These are phyloP conservation scores for Triplophysa dalaica DNA, from an alignment of 2,113 vertebrate species.

Conservation along the genomic window DNA sequence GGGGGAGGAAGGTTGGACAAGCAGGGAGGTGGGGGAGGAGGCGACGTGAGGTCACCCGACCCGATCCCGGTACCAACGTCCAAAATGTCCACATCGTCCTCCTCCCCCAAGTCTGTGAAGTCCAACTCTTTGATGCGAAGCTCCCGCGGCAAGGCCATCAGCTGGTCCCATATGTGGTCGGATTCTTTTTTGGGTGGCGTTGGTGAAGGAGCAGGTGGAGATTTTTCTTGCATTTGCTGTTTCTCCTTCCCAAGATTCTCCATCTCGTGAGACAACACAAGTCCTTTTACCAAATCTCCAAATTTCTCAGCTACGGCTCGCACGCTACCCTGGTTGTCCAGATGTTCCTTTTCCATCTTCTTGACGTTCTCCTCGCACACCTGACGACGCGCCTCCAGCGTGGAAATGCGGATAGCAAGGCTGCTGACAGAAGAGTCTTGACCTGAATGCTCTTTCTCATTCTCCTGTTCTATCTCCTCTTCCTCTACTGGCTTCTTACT, in stretches of 20 bases:
- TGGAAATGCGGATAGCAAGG: constrained; percentile 86
- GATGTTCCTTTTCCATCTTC: constrained; percentile 81
- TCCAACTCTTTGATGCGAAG: constrained; percentile 97
- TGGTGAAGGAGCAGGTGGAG: constrained; percentile 49
- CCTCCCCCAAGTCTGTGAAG: constrained; percentile 93
- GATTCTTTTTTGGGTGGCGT: constrained; percentile 81
- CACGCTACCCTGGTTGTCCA: constrained; percentile 90
- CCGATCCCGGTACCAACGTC: constrained; percentile 78
- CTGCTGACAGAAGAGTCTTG: constrained; percentile 76
- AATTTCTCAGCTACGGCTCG: constrained; percentile 89
- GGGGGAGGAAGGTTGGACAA: constrained; percentile 81
- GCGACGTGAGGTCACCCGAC: constrained; percentile 76
- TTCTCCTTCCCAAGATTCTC: constrained; percentile 74
- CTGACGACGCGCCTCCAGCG: constrained; percentile 85
- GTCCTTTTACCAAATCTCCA: constrained; percentile 82
- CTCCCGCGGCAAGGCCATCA: constrained; percentile 90
- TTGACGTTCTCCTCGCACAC: constrained; percentile 81
- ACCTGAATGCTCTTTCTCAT: constrained; percentile 61
- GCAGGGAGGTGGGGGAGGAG: constrained; percentile 77
- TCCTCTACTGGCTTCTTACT: constrained; percentile 74
- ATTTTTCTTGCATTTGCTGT: constrained; percentile 66
- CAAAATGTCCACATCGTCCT: constrained; percentile 90
- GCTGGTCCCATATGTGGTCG: constrained; percentile 97
- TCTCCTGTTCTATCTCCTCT: constrained; percentile 74
- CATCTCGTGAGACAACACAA: constrained; percentile 69